A percentile compares a stretch with the other conserved stretches of the same genome.
Conservation (phyloP, 2,113 vertebrate species). For the Ictalurus furcatus region DNA sequence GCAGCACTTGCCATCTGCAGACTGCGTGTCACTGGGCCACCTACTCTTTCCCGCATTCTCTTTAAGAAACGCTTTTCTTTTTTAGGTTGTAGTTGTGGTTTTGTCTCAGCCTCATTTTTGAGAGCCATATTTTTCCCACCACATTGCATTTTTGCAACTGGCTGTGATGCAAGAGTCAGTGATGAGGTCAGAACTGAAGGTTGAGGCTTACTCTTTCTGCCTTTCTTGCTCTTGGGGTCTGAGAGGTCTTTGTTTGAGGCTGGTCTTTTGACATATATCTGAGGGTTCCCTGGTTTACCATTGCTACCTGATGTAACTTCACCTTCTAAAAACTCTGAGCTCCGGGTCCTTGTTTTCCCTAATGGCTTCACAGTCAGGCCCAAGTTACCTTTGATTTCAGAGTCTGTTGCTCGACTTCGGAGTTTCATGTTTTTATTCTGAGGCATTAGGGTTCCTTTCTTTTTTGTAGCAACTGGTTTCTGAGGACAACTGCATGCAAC, state of each 20-base stretch:
- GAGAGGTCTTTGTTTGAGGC: slow-evolving; percentile 62
- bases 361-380: slow-evolving; percentile 62
- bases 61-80: slow-evolving; percentile 84
- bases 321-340: slow-evolving; percentile 72
- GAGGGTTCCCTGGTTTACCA: slow-evolving; percentile 65
- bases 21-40: slow-evolving; percentile 91
- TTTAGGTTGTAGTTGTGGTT: slow-evolving; percentile 65
- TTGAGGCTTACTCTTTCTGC: slow-evolving; percentile 79
- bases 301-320: slow-evolving; percentile 72
- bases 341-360: slow-evolving; percentile 89
- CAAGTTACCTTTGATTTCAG: slow-evolving; percentile 76
- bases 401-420: slow-evolving; percentile 78
- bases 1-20: slow-evolving; percentile 80
- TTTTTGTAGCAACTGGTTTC: slow-evolving; percentile 82
- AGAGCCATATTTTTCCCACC: slow-evolving; percentile 77
- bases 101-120: slow-evolving; percentile 75
- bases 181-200: slow-evolving; percentile 65
- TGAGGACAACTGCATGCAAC: slow-evolving; percentile 90
- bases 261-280: slow-evolving; percentile 75
- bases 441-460: slow-evolving; percentile 67
- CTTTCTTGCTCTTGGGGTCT: slow-evolving; percentile 75
- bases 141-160: slow-evolving; percentile 76
- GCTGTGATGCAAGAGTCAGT: slow-evolving; percentile 54
- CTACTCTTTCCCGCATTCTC: slow-evolving; percentile 81
- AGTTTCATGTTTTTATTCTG: slow-evolving; percentile 74